Conservation (phyloP, 2,113 vertebrate species). For the Siniperca knerii region DNA sequence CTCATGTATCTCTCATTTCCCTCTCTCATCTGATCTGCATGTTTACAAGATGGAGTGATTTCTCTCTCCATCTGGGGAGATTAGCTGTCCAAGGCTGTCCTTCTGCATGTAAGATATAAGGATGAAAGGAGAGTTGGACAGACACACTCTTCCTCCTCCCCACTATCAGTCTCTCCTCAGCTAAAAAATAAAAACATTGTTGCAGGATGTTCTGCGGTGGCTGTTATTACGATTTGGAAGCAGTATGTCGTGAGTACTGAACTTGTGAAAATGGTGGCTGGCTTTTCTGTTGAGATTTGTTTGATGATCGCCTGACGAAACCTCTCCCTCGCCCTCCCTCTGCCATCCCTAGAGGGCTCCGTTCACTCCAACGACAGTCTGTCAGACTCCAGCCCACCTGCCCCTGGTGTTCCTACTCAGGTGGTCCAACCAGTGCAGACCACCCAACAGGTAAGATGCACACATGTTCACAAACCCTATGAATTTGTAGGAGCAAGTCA, state of each 20-base stretch:
- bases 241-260: slow-evolving; percentile 78
- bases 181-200: slow-evolving; percentile 8
- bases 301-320: neutral
- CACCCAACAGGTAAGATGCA: slow-evolving; percentile 86
- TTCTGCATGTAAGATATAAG: slow-evolving; percentile 76
- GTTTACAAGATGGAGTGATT: slow-evolving; percentile 85
- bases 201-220: slow-evolving; percentile 79
- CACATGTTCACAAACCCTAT: neutral
- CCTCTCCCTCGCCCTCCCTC: slow-evolving; percentile 7
- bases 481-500: neutral
- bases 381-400: slow-evolving; percentile 89
- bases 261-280: neutral
- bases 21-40: slow-evolving; percentile 77
- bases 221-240: slow-evolving; percentile 79
- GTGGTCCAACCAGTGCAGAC: slow-evolving; percentile 91
- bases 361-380: slow-evolving; percentile 90
- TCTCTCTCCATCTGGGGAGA: slow-evolving; percentile 81
- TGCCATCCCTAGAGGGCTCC: slow-evolving; percentile 85
- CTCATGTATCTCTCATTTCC: slow-evolving; percentile 57
- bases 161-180: slow-evolving; percentile 8
- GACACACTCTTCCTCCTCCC: slow-evolving; percentile 34
- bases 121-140: slow-evolving; percentile 49
- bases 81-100: slow-evolving; percentile 85
- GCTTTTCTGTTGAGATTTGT: slow-evolving; percentile 14
- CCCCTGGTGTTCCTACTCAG: slow-evolving; percentile 88